These are phyloP conservation scores for Ophion ventricosus DNA, from an alignment of 2,888 invertebrate genomes.

Conservation along the genomic window DNA sequence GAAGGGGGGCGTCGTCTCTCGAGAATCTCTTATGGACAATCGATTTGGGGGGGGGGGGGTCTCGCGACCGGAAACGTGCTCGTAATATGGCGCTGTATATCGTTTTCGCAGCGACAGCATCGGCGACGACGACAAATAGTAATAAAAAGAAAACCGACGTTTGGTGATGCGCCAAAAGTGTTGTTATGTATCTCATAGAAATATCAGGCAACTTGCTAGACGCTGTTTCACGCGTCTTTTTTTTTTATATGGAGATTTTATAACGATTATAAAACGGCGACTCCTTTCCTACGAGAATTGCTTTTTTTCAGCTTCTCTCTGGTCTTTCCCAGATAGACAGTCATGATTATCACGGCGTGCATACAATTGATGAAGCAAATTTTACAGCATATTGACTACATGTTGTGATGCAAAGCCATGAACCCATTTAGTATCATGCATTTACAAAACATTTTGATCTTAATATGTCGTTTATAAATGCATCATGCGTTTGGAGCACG, in stretches of 20 bases:
- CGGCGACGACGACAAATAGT: background rate
- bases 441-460: no score
- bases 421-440: no score
- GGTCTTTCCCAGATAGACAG: no score
- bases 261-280: slow-evolving; percentile 6
- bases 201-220: slow-evolving; percentile 15
- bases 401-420: no score
- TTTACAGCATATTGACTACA: no score
- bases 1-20: background rate
- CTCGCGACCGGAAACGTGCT: slow-evolving; percentile 43
- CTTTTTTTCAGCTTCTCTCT: no score
- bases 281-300: background rate
- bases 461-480: no score
- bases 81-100: slow-evolving; percentile 19
- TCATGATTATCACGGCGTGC: no score
- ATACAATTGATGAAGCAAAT: no score
- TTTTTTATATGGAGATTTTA: background rate
- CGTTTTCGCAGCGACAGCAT: slow-evolving; percentile 44
- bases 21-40: slow-evolving; percentile 36
- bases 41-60: slow-evolving; percentile 20
- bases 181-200: background rate
- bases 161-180: slow-evolving; percentile 56
- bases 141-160: slow-evolving; percentile 39
- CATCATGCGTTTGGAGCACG: no score
- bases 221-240: slow-evolving; percentile 10